phyloP scores from a whole-genome alignment of 35 echinoderm and acorn worm species.

The Hemicentrotus pulcherrimus region DNA sequence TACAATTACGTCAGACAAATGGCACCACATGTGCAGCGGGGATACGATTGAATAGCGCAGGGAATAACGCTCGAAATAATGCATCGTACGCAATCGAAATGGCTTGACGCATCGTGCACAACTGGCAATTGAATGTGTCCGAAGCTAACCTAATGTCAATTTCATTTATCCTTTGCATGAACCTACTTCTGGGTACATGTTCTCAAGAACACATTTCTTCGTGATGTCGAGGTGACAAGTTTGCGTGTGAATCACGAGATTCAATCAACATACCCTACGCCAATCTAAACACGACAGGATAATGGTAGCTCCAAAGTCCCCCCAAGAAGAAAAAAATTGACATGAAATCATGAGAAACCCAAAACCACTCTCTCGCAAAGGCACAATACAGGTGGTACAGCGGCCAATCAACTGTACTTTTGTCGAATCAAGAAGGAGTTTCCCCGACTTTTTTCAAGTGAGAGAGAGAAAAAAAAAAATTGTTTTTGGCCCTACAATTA shows the following conservation, averaged over 20 bases:
- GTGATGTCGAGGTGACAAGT: not conserved
- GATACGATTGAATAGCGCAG: too few relatives aligned
- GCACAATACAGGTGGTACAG: not conserved
- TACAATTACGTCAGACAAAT: too few relatives aligned
- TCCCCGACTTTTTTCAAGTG: not conserved
- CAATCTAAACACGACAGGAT: conserved; percentile 36
- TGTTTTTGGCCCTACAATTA: not conserved
- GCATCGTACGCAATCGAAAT: too few relatives aligned
- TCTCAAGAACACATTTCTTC: not conserved
- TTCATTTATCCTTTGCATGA: not conserved
- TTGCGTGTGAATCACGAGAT: conserved; percentile 18
- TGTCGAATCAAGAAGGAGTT: not conserved
- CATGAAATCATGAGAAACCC: not conserved
- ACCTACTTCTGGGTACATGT: not conserved
- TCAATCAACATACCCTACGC: not conserved
- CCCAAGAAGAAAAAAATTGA: not conserved
- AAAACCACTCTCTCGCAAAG: not conserved
- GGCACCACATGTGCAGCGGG: too few relatives aligned
- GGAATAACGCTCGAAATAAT: too few relatives aligned
- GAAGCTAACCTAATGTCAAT: not conserved
- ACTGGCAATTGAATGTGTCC: too few relatives aligned
- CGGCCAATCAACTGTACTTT: not conserved
- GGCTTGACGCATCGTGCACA: too few relatives aligned
- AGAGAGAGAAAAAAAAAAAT: not conserved
- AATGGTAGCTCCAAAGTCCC: not conserved